Conservation (phyloP, 1,140 invertebrate genomes). For the Drosophila persimilis region DNA sequence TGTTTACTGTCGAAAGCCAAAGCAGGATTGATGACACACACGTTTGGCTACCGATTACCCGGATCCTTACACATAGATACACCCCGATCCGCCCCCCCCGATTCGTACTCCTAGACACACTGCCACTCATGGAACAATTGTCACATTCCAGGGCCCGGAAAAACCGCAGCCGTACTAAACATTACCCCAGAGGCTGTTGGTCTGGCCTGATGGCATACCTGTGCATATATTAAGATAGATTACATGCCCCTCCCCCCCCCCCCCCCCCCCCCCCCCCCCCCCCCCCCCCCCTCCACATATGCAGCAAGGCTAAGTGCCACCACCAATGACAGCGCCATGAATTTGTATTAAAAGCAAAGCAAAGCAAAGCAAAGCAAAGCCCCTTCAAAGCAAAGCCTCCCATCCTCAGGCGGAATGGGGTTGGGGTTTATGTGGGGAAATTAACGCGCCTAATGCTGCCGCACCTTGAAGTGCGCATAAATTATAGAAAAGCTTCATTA, state of each 20-base stretch:
- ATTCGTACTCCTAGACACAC: too few relatives aligned
- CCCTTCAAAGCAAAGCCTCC: slow-evolving; percentile 26
- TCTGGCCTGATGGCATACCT: slow-evolving; percentile 7
- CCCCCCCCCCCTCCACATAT: slow-evolving; percentile 1
- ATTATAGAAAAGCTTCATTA: slow-evolving; percentile 75
- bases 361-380: slow-evolving; percentile 7
- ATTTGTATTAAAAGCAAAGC: slow-evolving; percentile 65
- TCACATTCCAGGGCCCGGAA: neutral
- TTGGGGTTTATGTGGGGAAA: slow-evolving; percentile 27
- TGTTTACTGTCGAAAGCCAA: slow-evolving; percentile 32
- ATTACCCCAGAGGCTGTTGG: slow-evolving; percentile 11
- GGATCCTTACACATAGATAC: too few relatives aligned
- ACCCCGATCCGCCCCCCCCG: too few relatives aligned
- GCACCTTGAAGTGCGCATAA: slow-evolving; percentile 73
- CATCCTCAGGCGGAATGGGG: neutral
- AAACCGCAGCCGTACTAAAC: slow-evolving; percentile 34
- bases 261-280: slow-evolving; percentile 1
- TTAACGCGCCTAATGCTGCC: slow-evolving; percentile 69
- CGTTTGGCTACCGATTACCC: slow-evolving; percentile 8
- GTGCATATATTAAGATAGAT: slow-evolving; percentile 80
- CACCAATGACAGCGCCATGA: slow-evolving; percentile 61
- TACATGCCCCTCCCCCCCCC: slow-evolving; percentile 22
- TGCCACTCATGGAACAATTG: too few relatives aligned
- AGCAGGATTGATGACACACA: slow-evolving; percentile 46
- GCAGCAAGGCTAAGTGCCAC: slow-evolving; percentile 51